Evolutionary conservation across 1,140 invertebrate genomes (phyloP), one percentile per base, ranked within the genome.

Genomic region (Drosophila saltans): DNA sequence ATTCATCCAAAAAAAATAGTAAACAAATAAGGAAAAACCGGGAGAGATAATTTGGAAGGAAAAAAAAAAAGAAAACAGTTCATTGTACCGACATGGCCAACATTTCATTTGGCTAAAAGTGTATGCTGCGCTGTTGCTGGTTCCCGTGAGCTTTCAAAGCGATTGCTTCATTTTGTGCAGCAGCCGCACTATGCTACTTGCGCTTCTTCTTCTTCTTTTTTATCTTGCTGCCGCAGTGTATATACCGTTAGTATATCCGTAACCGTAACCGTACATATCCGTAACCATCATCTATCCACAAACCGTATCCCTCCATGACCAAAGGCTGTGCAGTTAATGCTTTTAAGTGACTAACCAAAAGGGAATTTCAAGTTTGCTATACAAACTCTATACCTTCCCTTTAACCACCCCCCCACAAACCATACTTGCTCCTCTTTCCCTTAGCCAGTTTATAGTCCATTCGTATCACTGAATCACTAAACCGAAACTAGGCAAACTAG

Each of bases 71-170:
- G 6, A 36, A 30, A 41, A 57, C 66, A 68, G 81, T 84, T 84
- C 82, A 78, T 86, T 86, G 82, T 69, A 75, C 79, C 82, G 33
- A 36, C 45, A 8, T 8, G 7, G 21, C 45, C 24, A 21, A 89
- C 84, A 86, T 88, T 86, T 88, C 80, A 88, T 88, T 89, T 83
- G 80, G 73, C 84, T 83, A 82, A 86, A 72, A 89, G 83, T 83
- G 77, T 71, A 40, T 56, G 65, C 65, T 26, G 33, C 39, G 33
- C 67, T 68, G 59, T 64, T 72, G 64, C 78, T 80, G 72, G 73
- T 76, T 80, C 76, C 83, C 83, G 64, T 74, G 70, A 81, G 83
- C 84, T 52, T 83, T 75, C 64, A 71, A 70, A 73, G 24, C 66
- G 77, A 88, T 80, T 78, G 70, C 84, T 78, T 81, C 75, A 62